Percentiles rank a stretch among this genome's conserved stretches.
phyloP scores from a whole-genome alignment of 2,113 vertebrate species.

The Oplegnathus fasciatus region DNA sequence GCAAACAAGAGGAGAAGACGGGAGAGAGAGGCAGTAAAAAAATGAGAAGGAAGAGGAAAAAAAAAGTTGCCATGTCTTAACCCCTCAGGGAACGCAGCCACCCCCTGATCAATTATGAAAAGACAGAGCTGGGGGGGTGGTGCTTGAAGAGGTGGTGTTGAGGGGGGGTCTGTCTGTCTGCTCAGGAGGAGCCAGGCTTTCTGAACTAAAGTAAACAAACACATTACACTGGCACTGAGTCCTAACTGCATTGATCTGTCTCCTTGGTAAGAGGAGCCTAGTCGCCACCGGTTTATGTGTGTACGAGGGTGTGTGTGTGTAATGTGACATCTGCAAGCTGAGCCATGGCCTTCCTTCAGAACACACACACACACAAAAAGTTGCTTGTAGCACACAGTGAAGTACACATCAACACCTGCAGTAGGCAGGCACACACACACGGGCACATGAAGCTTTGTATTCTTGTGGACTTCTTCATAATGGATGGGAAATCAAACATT shows the following conservation, averaged over 20 bases:
- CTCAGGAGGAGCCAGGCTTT: constrained; percentile 94
- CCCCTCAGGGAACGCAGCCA: constrained; percentile 95
- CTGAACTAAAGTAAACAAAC: constrained; percentile 98
- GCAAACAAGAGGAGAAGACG: constrained; percentile 90
- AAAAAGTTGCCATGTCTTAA: constrained; percentile 97
- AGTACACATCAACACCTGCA: constrained; percentile 40
- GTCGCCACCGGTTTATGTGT: constrained; percentile 63
- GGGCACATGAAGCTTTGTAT: constrained; percentile 7
- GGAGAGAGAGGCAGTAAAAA: constrained; percentile 28
- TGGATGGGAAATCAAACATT: constrained; percentile 48
- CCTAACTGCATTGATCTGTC: constrained; percentile 96
- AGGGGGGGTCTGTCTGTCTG: constrained; percentile 91
- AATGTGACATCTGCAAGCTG: constrained; percentile 79
- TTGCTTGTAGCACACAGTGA: constrained; percentile 21
- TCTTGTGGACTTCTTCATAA: background rate
- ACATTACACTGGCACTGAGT: constrained; percentile 91
- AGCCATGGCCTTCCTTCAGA: constrained; percentile 84
- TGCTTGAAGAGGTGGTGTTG: constrained; percentile 51
- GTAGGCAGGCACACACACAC: background rate
- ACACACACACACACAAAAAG: constrained; percentile 46
- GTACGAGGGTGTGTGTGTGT: constrained; percentile 32
- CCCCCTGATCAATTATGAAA: constrained; percentile 99
- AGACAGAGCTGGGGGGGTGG: constrained; percentile 84
- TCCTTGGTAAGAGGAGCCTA: constrained; percentile 86
- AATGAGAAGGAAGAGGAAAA: constrained; percentile 45